These are phyloP conservation scores for Myiagra hebetior DNA, from an alignment of 2,113 vertebrate genomes.

Conservation along the genomic window DNA sequence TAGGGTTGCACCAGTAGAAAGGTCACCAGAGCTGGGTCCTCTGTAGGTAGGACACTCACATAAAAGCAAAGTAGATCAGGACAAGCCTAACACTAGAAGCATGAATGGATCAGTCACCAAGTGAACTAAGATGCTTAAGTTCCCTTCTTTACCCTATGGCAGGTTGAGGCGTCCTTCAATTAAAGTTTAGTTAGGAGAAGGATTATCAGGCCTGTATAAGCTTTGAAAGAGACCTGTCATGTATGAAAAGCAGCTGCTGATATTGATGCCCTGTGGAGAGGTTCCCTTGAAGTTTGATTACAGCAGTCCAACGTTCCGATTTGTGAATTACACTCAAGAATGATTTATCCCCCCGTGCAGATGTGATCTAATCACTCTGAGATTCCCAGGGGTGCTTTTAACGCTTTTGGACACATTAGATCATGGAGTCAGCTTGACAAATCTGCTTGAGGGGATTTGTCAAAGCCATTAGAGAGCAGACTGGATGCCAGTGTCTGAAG, in stretches of 20 bases:
- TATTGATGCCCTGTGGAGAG: neutral
- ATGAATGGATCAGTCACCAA: neutral
- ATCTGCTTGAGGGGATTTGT: slow-evolving; percentile 27
- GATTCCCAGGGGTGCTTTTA: neutral
- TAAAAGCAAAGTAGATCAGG: neutral
- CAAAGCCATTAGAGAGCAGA: neutral
- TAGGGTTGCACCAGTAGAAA: neutral
- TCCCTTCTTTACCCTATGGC: neutral
- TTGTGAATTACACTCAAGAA: slow-evolving; percentile 3
- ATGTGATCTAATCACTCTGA: neutral
- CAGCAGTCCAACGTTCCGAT: neutral
- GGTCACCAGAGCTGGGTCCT: neutral
- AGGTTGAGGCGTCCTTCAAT: neutral
- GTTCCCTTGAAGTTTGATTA: neutral
- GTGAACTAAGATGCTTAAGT: neutral
- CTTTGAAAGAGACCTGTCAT: neutral
- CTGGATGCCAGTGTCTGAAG: neutral
- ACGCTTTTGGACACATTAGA: neutral
- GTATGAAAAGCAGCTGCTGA: neutral
- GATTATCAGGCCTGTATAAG: neutral
- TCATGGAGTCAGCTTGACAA: neutral
- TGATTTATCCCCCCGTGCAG: slow-evolving; percentile 17
- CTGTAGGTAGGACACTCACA: neutral
- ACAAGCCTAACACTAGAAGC: neutral
- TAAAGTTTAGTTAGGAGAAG: neutral